Percentiles rank a stretch among this genome's conserved stretches.
These are phyloP conservation scores for Takifugu flavidus DNA, from an alignment of 2,113 vertebrate genomes.

Conservation along the genomic window DNA sequence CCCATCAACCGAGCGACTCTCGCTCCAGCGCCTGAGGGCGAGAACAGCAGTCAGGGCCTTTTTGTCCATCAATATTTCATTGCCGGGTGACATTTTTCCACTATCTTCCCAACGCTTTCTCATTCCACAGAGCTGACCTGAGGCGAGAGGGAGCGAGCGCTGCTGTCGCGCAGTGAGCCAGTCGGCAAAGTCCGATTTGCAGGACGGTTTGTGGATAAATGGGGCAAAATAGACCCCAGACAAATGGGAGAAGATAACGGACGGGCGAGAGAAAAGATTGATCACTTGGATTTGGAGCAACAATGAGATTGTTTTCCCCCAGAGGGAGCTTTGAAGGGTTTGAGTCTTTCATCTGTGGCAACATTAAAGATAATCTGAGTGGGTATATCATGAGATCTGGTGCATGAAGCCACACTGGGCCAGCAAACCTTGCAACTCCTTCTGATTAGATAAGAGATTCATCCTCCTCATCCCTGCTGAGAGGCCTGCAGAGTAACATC, in stretches of 20 bases:
- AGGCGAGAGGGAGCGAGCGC: slow-evolving; percentile 38
- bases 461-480: too few relatives aligned
- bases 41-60: slow-evolving; percentile 41
- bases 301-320: slow-evolving; percentile 45
- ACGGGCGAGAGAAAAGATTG: slow-evolving; percentile 50
- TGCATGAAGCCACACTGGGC: neutral
- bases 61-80: slow-evolving; percentile 65
- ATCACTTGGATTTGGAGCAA: slow-evolving; percentile 56
- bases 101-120: slow-evolving; percentile 54
- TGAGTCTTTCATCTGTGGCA: slow-evolving; percentile 17
- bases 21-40: slow-evolving; percentile 20
- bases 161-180: slow-evolving; percentile 38
- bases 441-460: neutral
- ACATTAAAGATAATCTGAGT: slow-evolving; percentile 15
- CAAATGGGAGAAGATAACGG: slow-evolving; percentile 59
- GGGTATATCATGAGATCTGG: neutral
- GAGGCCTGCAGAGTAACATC: too few relatives aligned
- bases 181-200: slow-evolving; percentile 53
- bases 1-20: slow-evolving; percentile 32
- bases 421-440: neutral
- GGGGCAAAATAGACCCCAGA: slow-evolving; percentile 56
- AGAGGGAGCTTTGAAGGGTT: slow-evolving; percentile 34
- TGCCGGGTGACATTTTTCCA: slow-evolving; percentile 59
- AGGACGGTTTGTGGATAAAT: slow-evolving; percentile 50
- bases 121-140: slow-evolving; percentile 54